Evolutionary conservation across 2,888 invertebrate species (phyloP), one percentile per base, ranked within the genome.

Genomic region (Stramonita haemastoma): DNA sequence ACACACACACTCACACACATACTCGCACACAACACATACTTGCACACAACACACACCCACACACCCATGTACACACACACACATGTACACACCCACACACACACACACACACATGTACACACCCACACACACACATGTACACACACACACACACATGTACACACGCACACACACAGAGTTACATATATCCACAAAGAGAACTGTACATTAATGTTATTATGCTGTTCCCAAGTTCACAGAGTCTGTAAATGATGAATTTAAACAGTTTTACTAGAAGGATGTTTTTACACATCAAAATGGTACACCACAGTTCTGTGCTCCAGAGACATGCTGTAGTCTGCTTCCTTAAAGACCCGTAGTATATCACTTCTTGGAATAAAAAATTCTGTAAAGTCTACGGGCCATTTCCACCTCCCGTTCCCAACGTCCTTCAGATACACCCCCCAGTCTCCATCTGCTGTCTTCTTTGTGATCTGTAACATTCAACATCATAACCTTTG

Each of bases 381-480:
- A 8, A 81, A 81, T 34, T 81, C 81, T 4, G 81, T 81, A 32
- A 34, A 73, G 11, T n/a, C 4, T n/a, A n/a, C 73, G 5, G 73
- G 73, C n/a, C 73, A 73, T 73, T 73, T 73, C 73, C 73, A 73
- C 73, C n/a, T 73, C 73, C 73, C 29, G n/a, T 73, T 13, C 73
- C 26, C 73, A n/a, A 34, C 36, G 17, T 81, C 81, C 81, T 81
- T 81, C 34, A 81, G 81, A 32, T 81, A 81, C 81, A 36, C 81
- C 81, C 81, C n/a, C 81, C 81, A 81, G 81, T 81, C 36, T 81
- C 81, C 81, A 19, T 81, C 81, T n/a, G 81, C 81, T 36, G 81
- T 81, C n/a, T 81, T 81, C 81, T 81, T 81, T 32, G 8, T 81
- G 70, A 70, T 70, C 36, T 81, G 81, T 36, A 81, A 81, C 81